Evolutionary conservation across 2,113 vertebrate species (phyloP), one percentile per base, ranked within the genome.

Genomic region (Aptenodytes forsteri): DNA sequence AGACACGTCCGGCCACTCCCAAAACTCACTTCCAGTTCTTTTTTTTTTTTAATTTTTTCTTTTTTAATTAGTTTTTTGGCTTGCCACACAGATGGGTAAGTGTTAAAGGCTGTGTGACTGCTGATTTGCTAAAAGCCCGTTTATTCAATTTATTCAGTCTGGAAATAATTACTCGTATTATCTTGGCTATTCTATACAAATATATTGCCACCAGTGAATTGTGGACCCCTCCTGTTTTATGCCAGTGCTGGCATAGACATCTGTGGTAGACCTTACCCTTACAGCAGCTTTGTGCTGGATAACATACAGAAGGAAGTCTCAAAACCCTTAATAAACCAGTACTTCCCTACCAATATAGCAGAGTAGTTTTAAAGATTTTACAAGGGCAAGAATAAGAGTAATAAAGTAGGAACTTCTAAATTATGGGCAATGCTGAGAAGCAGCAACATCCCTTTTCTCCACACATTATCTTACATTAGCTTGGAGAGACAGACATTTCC

Each of bases 1-100:
- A 96, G 90, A 94, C 66, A 90, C 2, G 70, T 98, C 97, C 87
- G 87, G 96, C 89, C 95, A 96, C 90, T 97, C 97, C 94, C 93
- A 90, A 96, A 82, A 91, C 86, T 97, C 89, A 94, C 96, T 98
- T 97, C 95, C 96, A 97, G 84, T 78, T 66, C 61, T 84, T 73
- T 90, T 75, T 59, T 64, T 59, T 82, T 72, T 58, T 46, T 17
- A n/a, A 8, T n/a, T 52, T 90, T 79, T 94, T 30, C 23, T 81
- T 73, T 90, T 95, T 96, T 90, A 96, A 96, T 73, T 91, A 93
- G 40, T 91, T 95, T 92, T 78, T 95, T 94, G 89, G 82, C 91
- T 70, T 27, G 21, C 44, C 67, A 86, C 50, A 61, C 38, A 95
- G 76, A 83, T 71, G 6, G 3, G 58, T 40, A 88, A 91, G n/a